phyloP scores from a whole-genome alignment of 2,888 invertebrate genomes.

The Drymonia ruficornis region DNA sequence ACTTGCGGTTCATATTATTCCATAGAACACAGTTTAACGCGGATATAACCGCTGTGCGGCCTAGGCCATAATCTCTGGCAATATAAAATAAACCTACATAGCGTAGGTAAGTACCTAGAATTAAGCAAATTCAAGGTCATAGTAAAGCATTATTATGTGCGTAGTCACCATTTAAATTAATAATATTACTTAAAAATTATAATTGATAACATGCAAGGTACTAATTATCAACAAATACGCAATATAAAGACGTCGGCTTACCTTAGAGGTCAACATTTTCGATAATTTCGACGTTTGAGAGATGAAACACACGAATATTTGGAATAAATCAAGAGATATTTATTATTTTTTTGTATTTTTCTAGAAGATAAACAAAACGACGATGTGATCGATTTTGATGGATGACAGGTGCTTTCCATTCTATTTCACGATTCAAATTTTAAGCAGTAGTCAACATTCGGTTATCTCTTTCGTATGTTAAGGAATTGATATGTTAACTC shows the following conservation, averaged over 20 bases:
- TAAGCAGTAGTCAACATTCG: too few species aligned
- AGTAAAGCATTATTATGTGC: constrained; percentile 2
- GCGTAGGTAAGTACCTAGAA: too few species aligned
- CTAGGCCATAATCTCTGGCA: too few species aligned
- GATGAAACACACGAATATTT: neutral
- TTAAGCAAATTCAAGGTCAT: too few species aligned
- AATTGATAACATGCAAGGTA: too few species aligned
- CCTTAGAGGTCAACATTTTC: constrained; percentile 36
- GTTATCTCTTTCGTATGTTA: neutral
- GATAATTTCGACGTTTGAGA: neutral
- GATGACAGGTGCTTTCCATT: neutral
- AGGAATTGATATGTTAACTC: neutral
- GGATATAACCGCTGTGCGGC: too few species aligned
- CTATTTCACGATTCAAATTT: neutral
- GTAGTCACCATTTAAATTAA: constrained; percentile 12
- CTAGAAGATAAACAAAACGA: constrained; percentile 7
- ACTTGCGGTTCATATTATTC: too few species aligned
- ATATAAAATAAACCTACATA: too few species aligned
- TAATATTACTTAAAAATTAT: too few species aligned
- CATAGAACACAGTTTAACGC: too few species aligned
- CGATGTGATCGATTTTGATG: neutral
- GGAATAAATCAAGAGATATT: neutral
- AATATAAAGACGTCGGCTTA: constrained; percentile 11
- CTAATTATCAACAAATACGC: neutral
- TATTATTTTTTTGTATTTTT: constrained; percentile 3